Evolutionary conservation across 2,797 vertebrate genomes (phyloP), one percentile per base, ranked within the genome.

Genomic region (Lacerta agilis): DNA sequence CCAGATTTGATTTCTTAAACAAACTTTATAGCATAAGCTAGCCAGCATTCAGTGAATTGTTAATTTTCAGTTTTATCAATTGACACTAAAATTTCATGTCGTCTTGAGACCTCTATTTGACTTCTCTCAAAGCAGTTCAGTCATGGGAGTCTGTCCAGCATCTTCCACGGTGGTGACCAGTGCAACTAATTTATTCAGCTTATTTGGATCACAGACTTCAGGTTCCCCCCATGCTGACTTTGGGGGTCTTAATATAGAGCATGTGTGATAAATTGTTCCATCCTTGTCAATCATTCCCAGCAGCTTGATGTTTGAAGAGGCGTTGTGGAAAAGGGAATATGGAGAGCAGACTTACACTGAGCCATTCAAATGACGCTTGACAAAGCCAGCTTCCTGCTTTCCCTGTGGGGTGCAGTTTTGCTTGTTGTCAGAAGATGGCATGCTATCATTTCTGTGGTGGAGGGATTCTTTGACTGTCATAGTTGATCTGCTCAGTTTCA

Each of bases 341-440:
- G 36, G 76, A 8, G 11, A 33, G 11, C 20, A 41, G 18, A 38
- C 73, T 77, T 64, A 11, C 8, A 36, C 20, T 11, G 20, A 49
- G 17, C 15, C 77, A 72, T 25, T 41, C n/a, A 8, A 20, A 43
- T 11, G 3, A 33, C 3, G 13, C 3, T 33, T 49, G 13, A 41
- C 4, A 23, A 17, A 71, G 27, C 66, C 27, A 2, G 29, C 18
- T 58, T 23, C 6, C 18, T 33, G 17, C 1, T 41, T 71, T 88
- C 43, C n/a, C 36, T 33, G 2, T 38, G 41, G 67, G 41, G 33
- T 76, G 61, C 78, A 82, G 23, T 67, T 76, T 13, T 38, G 2
- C 25, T 18, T 8, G 18, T 75, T 3, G 3, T 78, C 88, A 86
- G 88, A 67, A 85, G 88, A 49, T 49, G 88, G 77, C 83, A 85